These are phyloP conservation scores for Brachionus angularis DNA, from an alignment of 1,140 invertebrate genomes.

Conservation along the genomic window DNA sequence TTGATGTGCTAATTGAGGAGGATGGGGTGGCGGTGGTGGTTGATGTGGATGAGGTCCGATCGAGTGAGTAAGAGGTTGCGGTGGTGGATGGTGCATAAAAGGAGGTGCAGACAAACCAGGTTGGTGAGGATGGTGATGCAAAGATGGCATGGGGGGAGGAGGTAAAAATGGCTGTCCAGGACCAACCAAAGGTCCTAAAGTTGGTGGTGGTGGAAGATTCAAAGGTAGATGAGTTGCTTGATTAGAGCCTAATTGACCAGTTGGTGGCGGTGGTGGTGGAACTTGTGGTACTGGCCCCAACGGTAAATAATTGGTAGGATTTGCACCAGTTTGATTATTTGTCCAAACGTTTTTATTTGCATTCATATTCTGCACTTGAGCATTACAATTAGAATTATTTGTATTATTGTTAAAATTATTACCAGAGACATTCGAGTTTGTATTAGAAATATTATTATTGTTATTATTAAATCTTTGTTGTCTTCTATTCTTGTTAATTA, in stretches of 20 bases:
- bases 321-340: no score
- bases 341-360: no score
- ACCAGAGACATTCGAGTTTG: no score
- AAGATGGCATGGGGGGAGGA: neutral
- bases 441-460: no score
- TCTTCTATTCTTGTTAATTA: no score
- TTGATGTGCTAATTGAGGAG: neutral
- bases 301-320: no score
- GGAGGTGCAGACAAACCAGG: no score
- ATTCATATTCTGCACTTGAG: no score
- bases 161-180: neutral
- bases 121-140: constrained; percentile 24
- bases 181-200: no score
- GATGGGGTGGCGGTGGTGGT: neutral
- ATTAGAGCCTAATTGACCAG: constrained; percentile 7
- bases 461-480: no score
- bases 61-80: neutral
- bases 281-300: neutral
- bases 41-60: constrained; percentile 20
- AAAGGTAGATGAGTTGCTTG: constrained; percentile 28
- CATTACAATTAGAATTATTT: no score
- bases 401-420: no score
- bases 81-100: neutral
- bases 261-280: neutral
- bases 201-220: neutral